phyloP scores from a whole-genome alignment of 2,888 invertebrate genomes.

The Ochropleura leucogaster region DNA sequence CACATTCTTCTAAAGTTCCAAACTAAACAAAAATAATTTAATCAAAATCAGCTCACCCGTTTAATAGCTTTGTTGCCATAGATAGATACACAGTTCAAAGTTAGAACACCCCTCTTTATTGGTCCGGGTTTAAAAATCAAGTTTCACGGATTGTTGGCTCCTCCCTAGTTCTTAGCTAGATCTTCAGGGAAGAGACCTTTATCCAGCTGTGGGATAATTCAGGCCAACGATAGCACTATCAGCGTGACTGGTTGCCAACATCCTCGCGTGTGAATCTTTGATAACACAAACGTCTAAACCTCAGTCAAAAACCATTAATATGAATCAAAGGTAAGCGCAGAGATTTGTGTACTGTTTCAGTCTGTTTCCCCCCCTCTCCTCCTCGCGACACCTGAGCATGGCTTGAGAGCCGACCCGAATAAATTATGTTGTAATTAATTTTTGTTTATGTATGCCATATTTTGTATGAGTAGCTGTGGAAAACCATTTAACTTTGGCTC shows the following conservation, averaged over 20 bases:
- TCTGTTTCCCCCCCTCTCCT: neutral
- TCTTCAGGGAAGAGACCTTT: too few relatives aligned
- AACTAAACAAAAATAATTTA: neutral
- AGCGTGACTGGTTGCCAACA: neutral
- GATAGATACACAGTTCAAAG: too few relatives aligned
- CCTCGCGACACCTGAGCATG: conserved; percentile 36
- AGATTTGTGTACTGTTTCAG: conserved; percentile 36
- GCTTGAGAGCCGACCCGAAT: conserved; percentile 24
- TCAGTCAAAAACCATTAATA: conserved; percentile 37
- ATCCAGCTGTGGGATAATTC: too few relatives aligned
- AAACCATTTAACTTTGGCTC: neutral
- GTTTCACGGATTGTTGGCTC: neutral
- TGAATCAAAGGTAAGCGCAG: conserved; percentile 22
- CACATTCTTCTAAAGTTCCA: neutral
- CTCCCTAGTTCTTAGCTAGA: too few relatives aligned
- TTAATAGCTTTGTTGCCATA: too few relatives aligned
- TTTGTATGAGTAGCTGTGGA: neutral
- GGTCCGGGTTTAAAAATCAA: neutral
- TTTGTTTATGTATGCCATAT: conserved; percentile 22
- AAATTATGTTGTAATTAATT: conserved; percentile 42
- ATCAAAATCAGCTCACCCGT: too few relatives aligned
- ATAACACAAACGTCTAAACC: neutral
- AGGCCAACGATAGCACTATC: neutral
- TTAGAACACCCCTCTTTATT: too few relatives aligned
- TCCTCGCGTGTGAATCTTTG: neutral